phyloP scores from a whole-genome alignment of 2,113 vertebrate species.

The Melierax canorus region DNA sequence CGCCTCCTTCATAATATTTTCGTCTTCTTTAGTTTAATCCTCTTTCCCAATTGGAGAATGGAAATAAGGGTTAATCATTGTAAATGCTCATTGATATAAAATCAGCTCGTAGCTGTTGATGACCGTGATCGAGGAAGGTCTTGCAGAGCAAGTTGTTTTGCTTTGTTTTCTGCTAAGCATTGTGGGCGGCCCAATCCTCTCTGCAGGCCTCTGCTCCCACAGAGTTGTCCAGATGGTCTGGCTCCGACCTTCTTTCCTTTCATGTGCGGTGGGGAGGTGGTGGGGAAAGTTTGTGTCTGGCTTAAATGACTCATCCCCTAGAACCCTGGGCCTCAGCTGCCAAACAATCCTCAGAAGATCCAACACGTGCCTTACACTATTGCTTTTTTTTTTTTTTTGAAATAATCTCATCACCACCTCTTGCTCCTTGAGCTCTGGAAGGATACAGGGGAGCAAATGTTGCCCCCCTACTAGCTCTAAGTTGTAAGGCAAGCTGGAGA shows the following conservation, averaged over 20 bases:
- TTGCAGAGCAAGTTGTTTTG: background rate
- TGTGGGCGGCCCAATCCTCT: background rate
- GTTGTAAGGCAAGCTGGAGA: background rate
- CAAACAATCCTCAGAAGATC: background rate
- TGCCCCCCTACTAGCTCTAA: background rate
- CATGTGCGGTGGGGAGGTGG: background rate
- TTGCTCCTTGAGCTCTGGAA: background rate
- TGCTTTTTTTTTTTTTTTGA: background rate
- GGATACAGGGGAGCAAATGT: background rate
- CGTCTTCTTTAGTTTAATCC: background rate
- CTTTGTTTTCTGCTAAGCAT: constrained; percentile 9
- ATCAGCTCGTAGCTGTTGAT: background rate
- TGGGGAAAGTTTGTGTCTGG: background rate
- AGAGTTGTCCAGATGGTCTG: constrained; percentile 53
- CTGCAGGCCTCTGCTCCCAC: constrained; percentile 33
- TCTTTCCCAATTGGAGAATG: background rate
- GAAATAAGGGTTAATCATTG: background rate
- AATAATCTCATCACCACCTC: background rate
- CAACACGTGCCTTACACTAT: background rate
- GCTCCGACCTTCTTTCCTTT: background rate
- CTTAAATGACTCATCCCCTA: background rate
- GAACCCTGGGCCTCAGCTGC: background rate
- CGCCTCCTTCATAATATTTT: background rate
- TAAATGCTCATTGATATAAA: background rate
- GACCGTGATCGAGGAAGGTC: background rate